A percentile compares a stretch with the other conserved stretches of the same genome.
Conservation (phyloP, 2,888 invertebrate species). For the Dolomedes plantarius region DNA sequence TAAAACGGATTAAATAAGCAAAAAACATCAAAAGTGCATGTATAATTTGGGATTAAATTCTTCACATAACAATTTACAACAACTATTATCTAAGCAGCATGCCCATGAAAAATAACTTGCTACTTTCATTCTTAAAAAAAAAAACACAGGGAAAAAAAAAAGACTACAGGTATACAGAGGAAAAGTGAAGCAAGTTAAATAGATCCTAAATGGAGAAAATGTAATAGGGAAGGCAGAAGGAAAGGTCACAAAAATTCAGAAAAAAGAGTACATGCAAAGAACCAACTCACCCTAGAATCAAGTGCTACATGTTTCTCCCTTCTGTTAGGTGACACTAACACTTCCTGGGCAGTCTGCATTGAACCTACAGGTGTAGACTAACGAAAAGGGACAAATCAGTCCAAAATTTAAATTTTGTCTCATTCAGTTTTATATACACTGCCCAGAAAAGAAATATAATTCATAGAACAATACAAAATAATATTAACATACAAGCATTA, state of each 20-base stretch:
- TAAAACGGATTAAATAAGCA: too few relatives aligned
- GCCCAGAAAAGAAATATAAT: conserved; percentile 51
- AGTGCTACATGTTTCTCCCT: conserved; percentile 86
- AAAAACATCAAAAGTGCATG: too few relatives aligned
- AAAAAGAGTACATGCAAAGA: conserved; percentile 62
- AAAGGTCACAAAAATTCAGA: conserved; percentile 43
- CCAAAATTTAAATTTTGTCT: conserved; percentile 43
- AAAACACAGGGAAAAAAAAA: conserved; percentile 21
- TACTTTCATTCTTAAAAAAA: background rate
- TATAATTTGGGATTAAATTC: background rate
- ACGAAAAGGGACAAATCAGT: conserved; percentile 71
- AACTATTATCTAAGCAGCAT: background rate
- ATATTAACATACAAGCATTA: background rate
- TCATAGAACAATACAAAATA: background rate
- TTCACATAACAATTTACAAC: conserved; percentile 28
- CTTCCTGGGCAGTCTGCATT: conserved; percentile 92
- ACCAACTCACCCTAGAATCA: conserved; percentile 69
- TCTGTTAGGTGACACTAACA: conserved; percentile 90
- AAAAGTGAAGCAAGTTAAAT: conserved; percentile 32
- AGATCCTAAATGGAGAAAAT: conserved; percentile 26
- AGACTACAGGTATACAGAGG: conserved; percentile 17
- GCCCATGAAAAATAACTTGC: background rate
- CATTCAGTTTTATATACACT: conserved; percentile 48
- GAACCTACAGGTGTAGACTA: conserved; percentile 96
- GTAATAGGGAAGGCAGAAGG: conserved; percentile 14